Conservation (phyloP, 2,113 vertebrate species). For the Raja brachyura region DNA sequence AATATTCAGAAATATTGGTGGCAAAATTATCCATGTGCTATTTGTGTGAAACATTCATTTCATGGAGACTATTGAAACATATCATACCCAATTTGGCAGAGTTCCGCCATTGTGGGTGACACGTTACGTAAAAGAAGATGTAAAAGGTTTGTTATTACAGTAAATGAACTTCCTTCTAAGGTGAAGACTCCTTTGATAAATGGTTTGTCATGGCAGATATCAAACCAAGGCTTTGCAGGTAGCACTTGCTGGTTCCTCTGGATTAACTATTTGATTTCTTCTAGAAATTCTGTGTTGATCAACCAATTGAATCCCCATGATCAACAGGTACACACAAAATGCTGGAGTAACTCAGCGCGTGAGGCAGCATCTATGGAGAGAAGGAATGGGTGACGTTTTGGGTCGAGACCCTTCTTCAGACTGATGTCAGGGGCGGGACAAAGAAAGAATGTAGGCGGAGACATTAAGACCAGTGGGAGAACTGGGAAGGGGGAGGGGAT, state of each 20-base stretch:
- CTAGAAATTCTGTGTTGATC: neutral
- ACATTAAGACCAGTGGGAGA: too few relatives aligned
- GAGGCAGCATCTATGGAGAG: too few relatives aligned
- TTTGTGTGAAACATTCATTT: neutral
- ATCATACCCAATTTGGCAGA: neutral
- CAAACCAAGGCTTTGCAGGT: neutral
- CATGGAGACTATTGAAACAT: neutral
- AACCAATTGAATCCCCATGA: too few relatives aligned
- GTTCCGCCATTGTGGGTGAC: neutral
- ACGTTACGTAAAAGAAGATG: neutral
- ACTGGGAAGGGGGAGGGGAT: too few relatives aligned
- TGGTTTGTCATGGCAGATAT: neutral
- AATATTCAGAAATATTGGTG: too few relatives aligned
- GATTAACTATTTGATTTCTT: neutral
- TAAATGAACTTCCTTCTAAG: neutral
- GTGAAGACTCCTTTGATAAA: neutral
- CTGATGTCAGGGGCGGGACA: too few relatives aligned
- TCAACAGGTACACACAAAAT: too few relatives aligned
- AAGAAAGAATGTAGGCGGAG: too few relatives aligned
- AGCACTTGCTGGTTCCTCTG: neutral
- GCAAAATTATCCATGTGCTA: too few relatives aligned
- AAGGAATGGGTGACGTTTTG: too few relatives aligned
- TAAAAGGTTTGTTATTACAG: neutral
- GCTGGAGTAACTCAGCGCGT: too few relatives aligned
- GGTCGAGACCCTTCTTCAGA: too few relatives aligned